These are phyloP conservation scores for Actinopyga echinites DNA, from an alignment of 53 echinoderm and acorn worm species.

Conservation along the genomic window DNA sequence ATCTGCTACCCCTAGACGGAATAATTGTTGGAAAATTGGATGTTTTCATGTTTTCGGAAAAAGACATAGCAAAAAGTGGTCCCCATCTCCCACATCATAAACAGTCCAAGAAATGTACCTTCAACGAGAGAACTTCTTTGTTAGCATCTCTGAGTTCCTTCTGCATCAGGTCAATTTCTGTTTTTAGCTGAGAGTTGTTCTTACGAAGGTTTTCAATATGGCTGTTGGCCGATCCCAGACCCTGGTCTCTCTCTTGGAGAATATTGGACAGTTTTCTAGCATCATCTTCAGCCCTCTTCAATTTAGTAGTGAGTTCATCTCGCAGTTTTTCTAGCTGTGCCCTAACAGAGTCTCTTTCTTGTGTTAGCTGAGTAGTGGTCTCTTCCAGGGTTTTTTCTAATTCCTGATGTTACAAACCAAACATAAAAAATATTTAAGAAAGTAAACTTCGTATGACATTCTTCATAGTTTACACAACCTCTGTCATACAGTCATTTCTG, in stretches of 20 bases:
- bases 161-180: slow-evolving; percentile 73
- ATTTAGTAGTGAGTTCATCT: slow-evolving; percentile 65
- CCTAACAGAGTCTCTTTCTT: slow-evolving; percentile 67
- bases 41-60: too few species aligned
- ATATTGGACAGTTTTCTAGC: slow-evolving; percentile 68
- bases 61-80: too few species aligned
- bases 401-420: slow-evolving; percentile 53
- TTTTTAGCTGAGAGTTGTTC: slow-evolving; percentile 64
- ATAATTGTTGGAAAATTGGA: too few species aligned
- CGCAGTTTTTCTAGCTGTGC: slow-evolving; percentile 61
- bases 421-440: neutral
- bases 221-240: slow-evolving; percentile 86
- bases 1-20: too few species aligned
- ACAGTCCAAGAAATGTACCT: slow-evolving; percentile 39
- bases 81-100: too few species aligned
- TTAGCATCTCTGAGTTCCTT: slow-evolving; percentile 72
- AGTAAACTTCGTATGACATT: neutral
- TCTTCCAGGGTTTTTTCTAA: slow-evolving; percentile 70
- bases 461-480: neutral
- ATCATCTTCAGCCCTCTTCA: slow-evolving; percentile 80
- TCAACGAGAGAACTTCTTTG: slow-evolving; percentile 61
- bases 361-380: slow-evolving; percentile 55
- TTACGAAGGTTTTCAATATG: slow-evolving; percentile 69
- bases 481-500: too few species aligned
- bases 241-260: slow-evolving; percentile 76